These are phyloP conservation scores for Entomobrya proxima DNA, from an alignment of 2,888 invertebrate genomes.

Conservation along the genomic window DNA sequence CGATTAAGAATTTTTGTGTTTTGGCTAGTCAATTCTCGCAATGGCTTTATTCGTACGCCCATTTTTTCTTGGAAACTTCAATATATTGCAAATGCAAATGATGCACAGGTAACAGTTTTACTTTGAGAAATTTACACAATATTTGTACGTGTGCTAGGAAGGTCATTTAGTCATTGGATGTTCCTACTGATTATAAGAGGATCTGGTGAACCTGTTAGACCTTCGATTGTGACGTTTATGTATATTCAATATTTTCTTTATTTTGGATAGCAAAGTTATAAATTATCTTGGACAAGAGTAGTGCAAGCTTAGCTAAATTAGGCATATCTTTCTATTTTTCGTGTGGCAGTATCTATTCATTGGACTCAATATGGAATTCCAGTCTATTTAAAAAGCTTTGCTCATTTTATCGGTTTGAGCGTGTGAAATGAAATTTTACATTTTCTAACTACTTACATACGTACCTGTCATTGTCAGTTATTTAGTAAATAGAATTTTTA, in stretches of 20 bases:
- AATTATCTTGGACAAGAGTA: constrained; percentile 22
- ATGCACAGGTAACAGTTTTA: too few relatives aligned
- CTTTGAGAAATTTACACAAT: neutral
- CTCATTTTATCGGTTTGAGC: too few relatives aligned
- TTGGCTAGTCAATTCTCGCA: neutral
- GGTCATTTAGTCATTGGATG: constrained; percentile 15
- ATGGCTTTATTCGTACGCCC: neutral
- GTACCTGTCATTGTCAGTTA: too few relatives aligned
- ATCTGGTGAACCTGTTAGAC: neutral
- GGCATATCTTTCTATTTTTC: too few relatives aligned
- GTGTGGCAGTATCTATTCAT: too few relatives aligned
- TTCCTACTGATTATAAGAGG: constrained; percentile 14
- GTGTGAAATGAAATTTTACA: too few relatives aligned
- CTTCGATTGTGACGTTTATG: constrained; percentile 25
- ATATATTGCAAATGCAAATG: too few relatives aligned
- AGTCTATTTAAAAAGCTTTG: too few relatives aligned
- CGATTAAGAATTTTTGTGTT: too few relatives aligned
- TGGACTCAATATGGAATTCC: constrained; percentile 13
- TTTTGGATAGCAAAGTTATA: neutral
- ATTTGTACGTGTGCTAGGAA: neutral
- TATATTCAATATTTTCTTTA: constrained; percentile 34
- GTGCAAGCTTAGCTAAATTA: neutral
- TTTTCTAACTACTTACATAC: too few relatives aligned
- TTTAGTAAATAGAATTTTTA: too few relatives aligned
- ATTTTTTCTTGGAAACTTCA: neutral